Percentiles rank a stretch among this genome's conserved stretches.
Conservation (phyloP, 2,113 vertebrate species). For the Aramus guarauna region DNA sequence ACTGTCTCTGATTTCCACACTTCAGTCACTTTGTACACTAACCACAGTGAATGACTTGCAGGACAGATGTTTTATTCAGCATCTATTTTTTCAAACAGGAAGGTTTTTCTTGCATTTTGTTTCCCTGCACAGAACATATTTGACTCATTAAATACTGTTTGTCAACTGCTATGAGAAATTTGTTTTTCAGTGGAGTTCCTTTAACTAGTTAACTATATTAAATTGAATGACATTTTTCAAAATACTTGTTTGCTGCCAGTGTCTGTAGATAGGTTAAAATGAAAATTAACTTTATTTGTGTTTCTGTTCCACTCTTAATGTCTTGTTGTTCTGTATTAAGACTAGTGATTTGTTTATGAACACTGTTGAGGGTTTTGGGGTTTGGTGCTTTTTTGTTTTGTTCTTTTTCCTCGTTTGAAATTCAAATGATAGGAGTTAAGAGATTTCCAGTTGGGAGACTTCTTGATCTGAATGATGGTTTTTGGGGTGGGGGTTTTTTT, state of each 20-base stretch:
- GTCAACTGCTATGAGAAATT: neutral
- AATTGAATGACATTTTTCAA: neutral
- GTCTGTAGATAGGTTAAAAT: neutral
- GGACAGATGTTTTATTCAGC: neutral
- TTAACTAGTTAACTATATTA: neutral
- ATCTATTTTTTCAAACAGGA: neutral
- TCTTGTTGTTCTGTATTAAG: neutral
- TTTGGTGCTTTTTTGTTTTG: neutral
- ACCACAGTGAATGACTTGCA: neutral
- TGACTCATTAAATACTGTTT: neutral
- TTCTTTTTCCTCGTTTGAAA: neutral
- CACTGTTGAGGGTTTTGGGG: neutral
- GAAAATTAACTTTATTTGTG: neutral
- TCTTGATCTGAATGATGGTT: neutral
- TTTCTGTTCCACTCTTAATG: neutral
- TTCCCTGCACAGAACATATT: neutral
- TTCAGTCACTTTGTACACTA: neutral
- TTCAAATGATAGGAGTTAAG: neutral
- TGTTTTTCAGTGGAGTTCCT: neutral
- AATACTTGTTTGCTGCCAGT: neutral
- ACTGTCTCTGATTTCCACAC: neutral
- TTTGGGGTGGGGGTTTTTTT: too few species aligned
- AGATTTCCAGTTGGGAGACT: neutral
- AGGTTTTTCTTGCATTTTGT: neutral
- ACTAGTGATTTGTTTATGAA: neutral